A percentile compares a stretch with the other conserved stretches of the same genome.
phyloP scores from a whole-genome alignment of 2,888 invertebrate species.

The Diaprepes abbreviatus region DNA sequence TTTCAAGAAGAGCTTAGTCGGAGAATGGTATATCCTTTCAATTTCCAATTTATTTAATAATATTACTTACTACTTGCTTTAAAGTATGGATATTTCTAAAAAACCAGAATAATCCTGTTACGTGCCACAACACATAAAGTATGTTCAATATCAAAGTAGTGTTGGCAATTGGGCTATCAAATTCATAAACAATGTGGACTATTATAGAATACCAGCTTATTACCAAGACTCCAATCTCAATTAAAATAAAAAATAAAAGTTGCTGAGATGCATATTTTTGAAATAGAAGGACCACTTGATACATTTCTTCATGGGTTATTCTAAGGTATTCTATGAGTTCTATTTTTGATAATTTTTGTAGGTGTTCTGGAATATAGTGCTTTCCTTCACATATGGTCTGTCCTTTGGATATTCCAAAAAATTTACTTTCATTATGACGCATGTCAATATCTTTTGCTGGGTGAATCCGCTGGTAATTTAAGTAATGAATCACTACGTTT shows the following conservation, averaged over 20 bases:
- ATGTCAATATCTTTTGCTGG: constrained; percentile 61
- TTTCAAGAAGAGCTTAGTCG: no score
- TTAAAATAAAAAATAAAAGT: constrained; percentile 60
- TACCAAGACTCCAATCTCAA: constrained; percentile 63
- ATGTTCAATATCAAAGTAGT: constrained; percentile 63
- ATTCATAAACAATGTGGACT: constrained; percentile 62
- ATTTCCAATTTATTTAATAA: no score
- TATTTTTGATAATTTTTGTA: constrained; percentile 54
- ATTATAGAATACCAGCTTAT: constrained; percentile 65
- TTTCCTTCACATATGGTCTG: constrained; percentile 59
- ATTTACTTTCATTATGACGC: constrained; percentile 59
- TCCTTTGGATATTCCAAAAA: constrained; percentile 59
- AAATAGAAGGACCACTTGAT: constrained; percentile 60
- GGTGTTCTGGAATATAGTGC: constrained; percentile 54
- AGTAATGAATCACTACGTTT: constrained; percentile 59
- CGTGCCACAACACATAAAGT: constrained; percentile 62
- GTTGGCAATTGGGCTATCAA: constrained; percentile 58
- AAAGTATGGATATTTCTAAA: constrained; percentile 63
- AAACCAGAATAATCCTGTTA: constrained; percentile 61
- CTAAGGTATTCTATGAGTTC: constrained; percentile 63
- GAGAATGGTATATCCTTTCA: no score
- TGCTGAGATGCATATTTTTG: constrained; percentile 64
- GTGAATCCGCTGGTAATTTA: constrained; percentile 62
- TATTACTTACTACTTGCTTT: constrained; percentile 63
- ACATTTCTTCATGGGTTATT: constrained; percentile 63